A percentile compares a stretch with the other conserved stretches of the same genome.
phyloP scores from a whole-genome alignment of 2,888 invertebrate genomes.

The Lepetodrilus schrolli region DNA sequence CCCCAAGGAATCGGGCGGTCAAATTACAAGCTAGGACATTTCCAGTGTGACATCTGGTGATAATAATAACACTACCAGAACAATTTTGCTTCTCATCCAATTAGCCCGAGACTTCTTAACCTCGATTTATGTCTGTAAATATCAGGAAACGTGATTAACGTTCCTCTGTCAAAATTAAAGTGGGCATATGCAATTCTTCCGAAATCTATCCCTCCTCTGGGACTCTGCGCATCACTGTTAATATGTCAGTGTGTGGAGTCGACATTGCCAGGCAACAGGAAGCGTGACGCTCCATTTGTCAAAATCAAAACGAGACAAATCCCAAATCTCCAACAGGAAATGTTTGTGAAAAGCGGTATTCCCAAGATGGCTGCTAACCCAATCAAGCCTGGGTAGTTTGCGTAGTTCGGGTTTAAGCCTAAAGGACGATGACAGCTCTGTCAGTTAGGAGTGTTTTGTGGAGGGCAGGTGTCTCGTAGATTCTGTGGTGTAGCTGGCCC shows the following conservation, averaged over 20 bases:
- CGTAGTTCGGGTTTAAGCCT: too few species aligned
- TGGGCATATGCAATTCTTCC: slow-evolving; percentile 19
- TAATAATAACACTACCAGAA: too few species aligned
- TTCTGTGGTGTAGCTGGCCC: not conserved
- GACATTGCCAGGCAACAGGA: not conserved
- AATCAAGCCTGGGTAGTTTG: too few species aligned
- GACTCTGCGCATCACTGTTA: not conserved
- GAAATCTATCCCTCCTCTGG: slow-evolving; percentile 5
- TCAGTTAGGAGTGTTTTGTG: too few species aligned
- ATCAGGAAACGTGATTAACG: slow-evolving; percentile 1
- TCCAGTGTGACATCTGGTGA: too few species aligned
- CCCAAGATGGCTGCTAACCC: not conserved
- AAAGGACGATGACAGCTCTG: too few species aligned
- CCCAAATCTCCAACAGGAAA: slow-evolving; percentile 20
- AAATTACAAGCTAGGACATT: too few species aligned
- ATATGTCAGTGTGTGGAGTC: not conserved
- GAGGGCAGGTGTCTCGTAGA: too few species aligned
- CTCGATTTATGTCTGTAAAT: not conserved
- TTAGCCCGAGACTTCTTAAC: not conserved
- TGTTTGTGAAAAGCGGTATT: not conserved
- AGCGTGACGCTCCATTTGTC: slow-evolving; percentile 13
- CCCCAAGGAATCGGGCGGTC: too few species aligned
- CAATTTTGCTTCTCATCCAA: too few species aligned
- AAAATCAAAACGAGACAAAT: slow-evolving; percentile 19
- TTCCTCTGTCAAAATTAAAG: slow-evolving; percentile 8